These are phyloP conservation scores for Brachionus rubens DNA, from an alignment of 1,140 invertebrate genomes.

Conservation along the genomic window DNA sequence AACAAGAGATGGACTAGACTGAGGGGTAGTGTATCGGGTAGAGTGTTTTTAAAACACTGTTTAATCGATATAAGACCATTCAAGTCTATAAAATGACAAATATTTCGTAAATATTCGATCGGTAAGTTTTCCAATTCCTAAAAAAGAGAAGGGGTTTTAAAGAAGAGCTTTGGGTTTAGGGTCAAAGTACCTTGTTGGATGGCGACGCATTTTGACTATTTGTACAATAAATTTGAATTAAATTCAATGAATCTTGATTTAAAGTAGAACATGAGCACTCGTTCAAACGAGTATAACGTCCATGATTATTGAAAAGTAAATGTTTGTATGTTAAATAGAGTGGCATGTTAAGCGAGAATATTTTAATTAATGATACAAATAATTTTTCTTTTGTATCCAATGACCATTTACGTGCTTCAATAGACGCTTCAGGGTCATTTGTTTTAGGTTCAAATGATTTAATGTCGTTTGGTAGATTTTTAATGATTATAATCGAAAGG, in stretches of 20 bases:
- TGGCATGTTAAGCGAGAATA: constrained; percentile 32
- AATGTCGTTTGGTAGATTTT: not conserved
- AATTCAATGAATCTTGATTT: not conserved
- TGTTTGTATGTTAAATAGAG: constrained; percentile 29
- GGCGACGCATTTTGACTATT: not conserved
- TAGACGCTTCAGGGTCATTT: not conserved
- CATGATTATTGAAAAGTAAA: not conserved
- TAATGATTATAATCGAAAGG: not conserved
- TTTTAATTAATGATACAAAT: not conserved
- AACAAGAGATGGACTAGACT: constrained; percentile 21
- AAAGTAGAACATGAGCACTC: not conserved
- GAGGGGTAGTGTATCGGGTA: not conserved
- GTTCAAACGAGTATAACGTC: not conserved
- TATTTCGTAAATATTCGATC: constrained; percentile 23
- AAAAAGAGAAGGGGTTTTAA: not conserved
- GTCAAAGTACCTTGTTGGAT: no score
- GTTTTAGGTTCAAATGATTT: no score
- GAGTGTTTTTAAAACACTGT: not conserved
- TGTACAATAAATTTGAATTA: constrained; percentile 18
- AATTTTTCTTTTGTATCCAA: constrained; percentile 34
- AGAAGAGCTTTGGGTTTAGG: not conserved
- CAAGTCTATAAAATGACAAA: constrained; percentile 39
- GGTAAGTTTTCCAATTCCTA: constrained; percentile 15
- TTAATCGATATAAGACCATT: constrained; percentile 14
- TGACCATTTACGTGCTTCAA: not conserved